Evolutionary conservation across 2,113 vertebrate genomes (phyloP), one percentile per base, ranked within the genome.

Genomic region (Mobula birostris): DNA sequence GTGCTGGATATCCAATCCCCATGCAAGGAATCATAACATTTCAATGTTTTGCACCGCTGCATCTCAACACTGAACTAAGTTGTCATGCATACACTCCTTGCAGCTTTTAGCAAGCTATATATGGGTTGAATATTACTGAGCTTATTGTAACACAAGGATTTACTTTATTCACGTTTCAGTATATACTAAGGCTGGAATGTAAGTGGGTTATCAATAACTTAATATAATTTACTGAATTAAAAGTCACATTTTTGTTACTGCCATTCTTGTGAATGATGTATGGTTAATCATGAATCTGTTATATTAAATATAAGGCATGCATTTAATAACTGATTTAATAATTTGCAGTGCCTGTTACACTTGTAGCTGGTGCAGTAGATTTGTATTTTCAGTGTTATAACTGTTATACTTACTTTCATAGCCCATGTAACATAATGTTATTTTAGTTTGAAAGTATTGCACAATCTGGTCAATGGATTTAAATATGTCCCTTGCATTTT

Each of bases 211-310:
- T 92, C 36, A 48, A n/a, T 92, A 40, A 21, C 36, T 92, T 76
- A 93, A 74, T 93, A 76, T 93, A 93, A 93, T 93, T 93, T 93
- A 74, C 19, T 74, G 68, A 93, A 74, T 93, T 74, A 93, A 93
- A 74, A 36, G 66, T 87, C 29, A 87, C 17, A 36, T 66, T 87
- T 90, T 90, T 66, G 85, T 90, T 66, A 66, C 5, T n/a, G 21
- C 48, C n/a, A 17, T 66, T 90, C 61, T 17, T 32, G 61, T 90
- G 61, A 90, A 90, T 66, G 29, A 68, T 68, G 61, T 19, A 63
- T 88, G 27, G 61, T 66, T 90, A 32, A 63, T 15, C 63, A n/a
- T 88, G 63, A 61, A 90, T 90, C 61, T 90, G n/a, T 58, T 58
- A 85, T 83, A 83, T 83, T 21, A 83, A 29, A 90, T 32, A 32